Evolutionary conservation across 1,140 invertebrate genomes (phyloP).

Genomic region (Camponotus vicinus): DNA sequence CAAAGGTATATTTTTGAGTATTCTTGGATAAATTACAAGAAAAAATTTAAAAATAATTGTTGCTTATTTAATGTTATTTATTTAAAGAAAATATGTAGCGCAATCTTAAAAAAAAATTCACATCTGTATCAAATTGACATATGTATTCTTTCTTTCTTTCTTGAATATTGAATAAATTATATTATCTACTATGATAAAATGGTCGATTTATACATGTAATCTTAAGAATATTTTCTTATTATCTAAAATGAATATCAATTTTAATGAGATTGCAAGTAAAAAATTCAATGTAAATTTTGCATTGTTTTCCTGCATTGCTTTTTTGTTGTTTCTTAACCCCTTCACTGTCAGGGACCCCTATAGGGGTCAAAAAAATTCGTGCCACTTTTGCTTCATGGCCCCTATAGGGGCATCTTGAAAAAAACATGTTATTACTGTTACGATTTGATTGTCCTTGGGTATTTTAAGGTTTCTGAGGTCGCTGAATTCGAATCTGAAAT

Average conservation of each 20-base stretch:
- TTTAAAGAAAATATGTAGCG: neutral
- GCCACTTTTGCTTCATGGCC: no score
- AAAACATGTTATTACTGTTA: no score
- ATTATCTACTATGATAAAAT: neutral
- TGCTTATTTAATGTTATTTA: constrained; percentile 33
- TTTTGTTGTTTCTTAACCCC: constrained; percentile 9
- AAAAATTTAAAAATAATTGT: neutral
- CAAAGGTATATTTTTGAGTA: neutral
- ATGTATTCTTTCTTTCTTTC: neutral
- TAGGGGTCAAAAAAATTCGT: no score
- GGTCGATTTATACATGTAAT: neutral
- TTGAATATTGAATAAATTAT: constrained; percentile 47
- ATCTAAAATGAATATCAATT: constrained; percentile 15
- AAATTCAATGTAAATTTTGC: constrained; percentile 3
- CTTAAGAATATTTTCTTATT: neutral
- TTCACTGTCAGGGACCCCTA: no score
- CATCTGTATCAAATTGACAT: neutral
- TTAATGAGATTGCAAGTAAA: constrained; percentile 10
- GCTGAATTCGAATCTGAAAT: no score
- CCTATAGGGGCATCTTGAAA: no score
- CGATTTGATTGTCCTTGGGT: no score
- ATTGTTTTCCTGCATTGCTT: neutral
- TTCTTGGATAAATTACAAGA: constrained; percentile 8
- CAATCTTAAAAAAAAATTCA: constrained; percentile 16
- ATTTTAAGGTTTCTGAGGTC: no score